These are phyloP conservation scores for Corapipo altera DNA, from an alignment of 2,113 vertebrate species.

Conservation along the genomic window DNA sequence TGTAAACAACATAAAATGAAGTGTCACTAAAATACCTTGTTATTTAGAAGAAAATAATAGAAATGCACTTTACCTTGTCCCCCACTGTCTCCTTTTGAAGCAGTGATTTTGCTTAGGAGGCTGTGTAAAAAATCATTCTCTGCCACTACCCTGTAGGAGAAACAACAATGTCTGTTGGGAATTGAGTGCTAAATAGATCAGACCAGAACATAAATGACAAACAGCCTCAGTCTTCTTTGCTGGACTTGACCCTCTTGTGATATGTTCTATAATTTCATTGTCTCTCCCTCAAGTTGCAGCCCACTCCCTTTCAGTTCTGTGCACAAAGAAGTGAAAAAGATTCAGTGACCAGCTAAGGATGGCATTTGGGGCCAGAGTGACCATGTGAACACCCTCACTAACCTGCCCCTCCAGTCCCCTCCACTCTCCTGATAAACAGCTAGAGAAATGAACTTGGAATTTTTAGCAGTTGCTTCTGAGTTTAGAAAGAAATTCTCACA, in stretches of 20 bases:
- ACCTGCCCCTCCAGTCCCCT: neutral
- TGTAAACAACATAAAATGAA: neutral
- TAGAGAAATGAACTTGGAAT: rapidly evolving
- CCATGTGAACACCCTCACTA: neutral
- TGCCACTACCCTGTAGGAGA: slow-evolving; percentile 79
- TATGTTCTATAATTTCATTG: neutral
- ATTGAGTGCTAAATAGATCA: neutral
- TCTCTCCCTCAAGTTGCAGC: neutral
- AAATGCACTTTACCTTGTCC: slow-evolving; percentile 86
- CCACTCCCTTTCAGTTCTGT: neutral
- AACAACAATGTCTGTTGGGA: neutral
- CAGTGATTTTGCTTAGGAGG: slow-evolving; percentile 89
- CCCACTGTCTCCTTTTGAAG: slow-evolving; percentile 90
- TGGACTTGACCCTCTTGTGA: neutral
- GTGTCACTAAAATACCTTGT: neutral
- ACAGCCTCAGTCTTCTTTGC: neutral
- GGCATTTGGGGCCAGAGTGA: neutral
- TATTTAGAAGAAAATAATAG: neutral
- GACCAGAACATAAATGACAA: neutral
- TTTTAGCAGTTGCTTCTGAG: neutral
- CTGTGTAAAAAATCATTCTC: slow-evolving; percentile 94
- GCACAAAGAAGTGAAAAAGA: neutral
- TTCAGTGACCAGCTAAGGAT: rapidly evolving
- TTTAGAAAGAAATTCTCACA: neutral
- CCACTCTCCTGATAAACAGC: neutral